Conservation (phyloP, 2,113 vertebrate genomes). For the Rhinolophus ferrumequinum region DNA sequence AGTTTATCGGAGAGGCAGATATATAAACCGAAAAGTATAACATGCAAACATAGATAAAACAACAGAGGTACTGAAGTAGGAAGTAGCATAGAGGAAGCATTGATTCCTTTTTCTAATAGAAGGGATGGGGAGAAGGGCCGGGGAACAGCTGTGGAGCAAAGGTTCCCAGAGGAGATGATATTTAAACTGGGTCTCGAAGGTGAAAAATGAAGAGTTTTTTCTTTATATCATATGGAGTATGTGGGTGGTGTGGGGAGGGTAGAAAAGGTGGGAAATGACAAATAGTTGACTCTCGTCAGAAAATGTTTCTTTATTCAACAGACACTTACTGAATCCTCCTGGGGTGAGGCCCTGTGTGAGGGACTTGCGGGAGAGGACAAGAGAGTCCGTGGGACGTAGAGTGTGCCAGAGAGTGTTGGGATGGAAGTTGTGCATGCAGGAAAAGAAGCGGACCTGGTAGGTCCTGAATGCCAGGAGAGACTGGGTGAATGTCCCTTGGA, state of each 20-base stretch:
- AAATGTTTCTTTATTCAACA: not conserved
- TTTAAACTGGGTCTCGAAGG: not conserved
- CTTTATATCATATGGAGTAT: not conserved
- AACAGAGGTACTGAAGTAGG: not conserved
- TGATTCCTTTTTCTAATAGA: constrained; percentile 14
- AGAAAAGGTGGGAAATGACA: not conserved
- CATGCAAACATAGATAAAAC: not conserved
- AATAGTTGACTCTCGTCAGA: not conserved
- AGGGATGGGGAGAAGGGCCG: not conserved
- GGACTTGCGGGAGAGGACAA: not conserved
- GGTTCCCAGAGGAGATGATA: not conserved
- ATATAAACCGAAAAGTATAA: constrained; percentile 23
- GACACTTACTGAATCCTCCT: not conserved
- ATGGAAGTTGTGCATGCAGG: not conserved
- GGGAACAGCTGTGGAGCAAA: not conserved
- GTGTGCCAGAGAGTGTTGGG: not conserved
- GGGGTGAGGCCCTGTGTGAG: not conserved
- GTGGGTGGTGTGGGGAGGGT: not conserved
- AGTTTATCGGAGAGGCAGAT: not conserved
- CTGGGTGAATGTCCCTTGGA: not conserved
- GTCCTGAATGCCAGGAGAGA: not conserved
- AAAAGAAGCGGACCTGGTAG: not conserved
- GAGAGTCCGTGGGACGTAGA: not conserved
- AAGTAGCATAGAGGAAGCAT: not conserved
- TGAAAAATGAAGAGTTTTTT: not conserved